Evolutionary conservation across 1,140 invertebrate species (phyloP), one percentile per base, ranked within the genome.

Genomic region (Drosophila gunungcola): DNA sequence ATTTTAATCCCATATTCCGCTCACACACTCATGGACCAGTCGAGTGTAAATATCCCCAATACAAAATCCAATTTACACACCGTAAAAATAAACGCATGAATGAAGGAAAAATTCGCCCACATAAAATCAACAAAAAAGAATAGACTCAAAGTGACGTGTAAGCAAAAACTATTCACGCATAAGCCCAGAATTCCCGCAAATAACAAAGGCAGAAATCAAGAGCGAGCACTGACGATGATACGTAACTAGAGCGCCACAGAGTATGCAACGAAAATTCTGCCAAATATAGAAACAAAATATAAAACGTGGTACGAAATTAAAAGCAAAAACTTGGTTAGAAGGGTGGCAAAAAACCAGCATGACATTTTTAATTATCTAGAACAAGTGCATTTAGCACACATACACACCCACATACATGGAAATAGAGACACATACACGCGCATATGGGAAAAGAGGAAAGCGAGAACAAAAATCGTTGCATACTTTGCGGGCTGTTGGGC

Each of bases 341-440:
- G 45, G 42, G 16, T n/a, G 36, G 43, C 29, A 10, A 53, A 39
- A 43, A 80, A 63, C 45, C 65, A 63, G 48, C 52, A 63, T 80
- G 81, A 84, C 81, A 77, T 85, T 85, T 84, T 85, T 85, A 84
- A 84, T 84, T 84, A 84, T 84, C 81, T 85, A 77, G 81, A 80
- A 80, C 81, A 80, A 84, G 80, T 80, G 67, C 77, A 84, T 75
- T 84, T 85, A 84, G 80, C 73, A 73, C 57, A 85, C 42, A 46
- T 67, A 73, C 61, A 85, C 42, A 46, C 29, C 29, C 43, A 61
- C 36, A 36, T 48, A 73, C 38, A 45, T 46, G 34, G 21, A 41
- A 57, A 73, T n/a, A 11, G 34, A 4, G 45, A 32, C 53, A 77
- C 16, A 60, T 41, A 16, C 36, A 54, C 52, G 45, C 34, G 27